Evolutionary conservation across 2,888 invertebrate species (phyloP).

Genomic region (Agrypnus murinus): DNA sequence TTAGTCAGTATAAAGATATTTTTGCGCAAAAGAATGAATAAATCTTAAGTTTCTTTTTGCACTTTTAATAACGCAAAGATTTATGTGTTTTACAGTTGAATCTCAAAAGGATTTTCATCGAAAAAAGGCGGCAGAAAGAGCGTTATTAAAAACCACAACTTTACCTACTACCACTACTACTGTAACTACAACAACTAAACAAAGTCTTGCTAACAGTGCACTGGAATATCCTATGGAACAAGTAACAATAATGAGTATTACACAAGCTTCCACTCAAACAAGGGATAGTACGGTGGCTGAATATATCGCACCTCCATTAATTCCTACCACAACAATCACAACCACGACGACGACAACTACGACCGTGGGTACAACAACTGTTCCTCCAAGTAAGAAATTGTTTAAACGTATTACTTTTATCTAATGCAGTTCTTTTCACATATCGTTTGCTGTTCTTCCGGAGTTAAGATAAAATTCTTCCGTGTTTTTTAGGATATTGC

Average conservation of each 20-base stretch:
- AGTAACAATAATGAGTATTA: conserved; percentile 65
- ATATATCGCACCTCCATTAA: conserved; percentile 69
- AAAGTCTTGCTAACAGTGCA: conserved; percentile 36
- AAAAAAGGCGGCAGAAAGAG: conserved; percentile 73
- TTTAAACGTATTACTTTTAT: not conserved
- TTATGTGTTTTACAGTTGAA: conserved; percentile 78
- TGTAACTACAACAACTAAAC: conserved; percentile 24
- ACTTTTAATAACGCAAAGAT: no score
- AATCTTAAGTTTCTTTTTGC: no score
- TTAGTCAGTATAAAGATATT: no score
- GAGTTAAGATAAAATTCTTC: not conserved
- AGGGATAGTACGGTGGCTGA: conserved; percentile 72
- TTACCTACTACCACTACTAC: conserved; percentile 69
- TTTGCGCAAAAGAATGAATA: no score
- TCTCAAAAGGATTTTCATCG: conserved; percentile 92
- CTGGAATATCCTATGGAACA: conserved; percentile 56
- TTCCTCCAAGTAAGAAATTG: conserved; percentile 73
- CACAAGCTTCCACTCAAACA: conserved; percentile 66
- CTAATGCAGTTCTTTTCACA: not conserved
- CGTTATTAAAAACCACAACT: conserved; percentile 72
- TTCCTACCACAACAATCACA: conserved; percentile 69
- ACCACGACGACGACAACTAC: conserved; percentile 69
- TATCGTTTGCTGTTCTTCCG: not conserved
- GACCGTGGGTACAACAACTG: conserved; percentile 74
- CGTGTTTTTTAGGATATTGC: conserved; percentile 80